Evolutionary conservation across 2,113 vertebrate genomes (phyloP).

Genomic region (Heterochromis multidens): DNA sequence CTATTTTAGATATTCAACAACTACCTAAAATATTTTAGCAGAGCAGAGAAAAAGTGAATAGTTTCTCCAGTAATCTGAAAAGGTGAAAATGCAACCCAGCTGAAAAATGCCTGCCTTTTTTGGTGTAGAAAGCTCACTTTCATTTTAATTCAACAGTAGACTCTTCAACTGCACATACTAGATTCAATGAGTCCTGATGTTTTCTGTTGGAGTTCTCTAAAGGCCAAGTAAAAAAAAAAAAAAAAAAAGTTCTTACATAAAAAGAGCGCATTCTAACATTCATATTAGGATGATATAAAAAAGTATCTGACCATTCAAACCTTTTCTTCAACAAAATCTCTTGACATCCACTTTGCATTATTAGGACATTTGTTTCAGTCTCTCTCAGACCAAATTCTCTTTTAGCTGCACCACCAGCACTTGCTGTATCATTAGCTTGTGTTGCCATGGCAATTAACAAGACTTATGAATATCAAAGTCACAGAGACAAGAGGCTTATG

Average conservation of each 20-base stretch:
- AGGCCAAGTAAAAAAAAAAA: neutral
- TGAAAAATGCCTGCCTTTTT: neutral
- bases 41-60: neutral
- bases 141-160: neutral
- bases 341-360: neutral
- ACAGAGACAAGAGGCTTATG: conserved; percentile 45
- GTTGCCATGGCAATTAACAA: conserved; percentile 52
- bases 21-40: neutral
- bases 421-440: neutral
- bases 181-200: neutral
- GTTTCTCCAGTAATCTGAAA: neutral
- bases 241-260: neutral
- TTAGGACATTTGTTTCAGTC: conserved; percentile 3
- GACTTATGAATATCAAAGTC: conserved; percentile 57
- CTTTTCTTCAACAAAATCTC: neutral
- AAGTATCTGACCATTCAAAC: neutral
- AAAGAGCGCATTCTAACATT: neutral
- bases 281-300: neutral
- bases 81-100: neutral
- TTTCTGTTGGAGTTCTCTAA: neutral
- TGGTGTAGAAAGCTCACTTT: neutral
- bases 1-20: neutral
- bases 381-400: neutral
- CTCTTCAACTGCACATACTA: neutral
- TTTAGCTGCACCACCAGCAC: neutral